A percentile compares a stretch with the other conserved stretches of the same genome.
Conservation (phyloP, 2,113 vertebrate genomes). For the Marcusenius ussheri region DNA sequence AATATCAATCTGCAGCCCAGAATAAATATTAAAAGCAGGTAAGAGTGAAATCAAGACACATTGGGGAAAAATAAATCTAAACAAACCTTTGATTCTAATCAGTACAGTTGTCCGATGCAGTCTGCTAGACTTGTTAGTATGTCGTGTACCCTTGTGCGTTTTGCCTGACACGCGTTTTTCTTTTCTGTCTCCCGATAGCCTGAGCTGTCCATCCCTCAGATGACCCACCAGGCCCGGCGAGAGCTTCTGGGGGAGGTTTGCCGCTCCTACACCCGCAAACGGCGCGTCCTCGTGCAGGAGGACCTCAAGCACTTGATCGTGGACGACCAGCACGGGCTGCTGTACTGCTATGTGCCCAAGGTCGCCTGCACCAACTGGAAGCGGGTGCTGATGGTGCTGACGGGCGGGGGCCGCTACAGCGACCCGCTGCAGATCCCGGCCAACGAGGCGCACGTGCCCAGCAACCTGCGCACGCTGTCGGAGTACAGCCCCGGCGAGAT, state of each 20-base stretch:
- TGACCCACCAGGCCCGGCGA: constrained; percentile 68
- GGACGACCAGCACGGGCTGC: constrained; percentile 73
- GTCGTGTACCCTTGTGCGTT: neutral
- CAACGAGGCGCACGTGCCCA: constrained; percentile 71
- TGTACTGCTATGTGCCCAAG: constrained; percentile 92
- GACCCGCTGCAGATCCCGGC: constrained; percentile 77
- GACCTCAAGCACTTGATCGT: constrained; percentile 85
- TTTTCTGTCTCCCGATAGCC: constrained; percentile 28
- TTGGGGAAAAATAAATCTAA: neutral
- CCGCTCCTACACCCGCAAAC: constrained; percentile 69
- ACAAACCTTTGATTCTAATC: neutral
- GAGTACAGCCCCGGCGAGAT: constrained; percentile 77
- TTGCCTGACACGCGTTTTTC: neutral
- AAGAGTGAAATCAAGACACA: neutral
- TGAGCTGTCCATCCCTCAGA: constrained; percentile 58
- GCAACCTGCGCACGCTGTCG: constrained; percentile 74
- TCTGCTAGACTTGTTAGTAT: neutral
- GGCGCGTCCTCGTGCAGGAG: constrained; percentile 67
- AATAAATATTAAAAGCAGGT: neutral
- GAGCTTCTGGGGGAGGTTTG: constrained; percentile 69
- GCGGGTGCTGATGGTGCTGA: constrained; percentile 83
- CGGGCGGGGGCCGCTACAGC: constrained; percentile 57
- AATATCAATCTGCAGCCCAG: neutral
- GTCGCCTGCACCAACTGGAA: constrained; percentile 96
- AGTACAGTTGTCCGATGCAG: neutral